Evolutionary conservation across 2,888 invertebrate genomes (phyloP).

Genomic region (Drosophila meridiana): DNA sequence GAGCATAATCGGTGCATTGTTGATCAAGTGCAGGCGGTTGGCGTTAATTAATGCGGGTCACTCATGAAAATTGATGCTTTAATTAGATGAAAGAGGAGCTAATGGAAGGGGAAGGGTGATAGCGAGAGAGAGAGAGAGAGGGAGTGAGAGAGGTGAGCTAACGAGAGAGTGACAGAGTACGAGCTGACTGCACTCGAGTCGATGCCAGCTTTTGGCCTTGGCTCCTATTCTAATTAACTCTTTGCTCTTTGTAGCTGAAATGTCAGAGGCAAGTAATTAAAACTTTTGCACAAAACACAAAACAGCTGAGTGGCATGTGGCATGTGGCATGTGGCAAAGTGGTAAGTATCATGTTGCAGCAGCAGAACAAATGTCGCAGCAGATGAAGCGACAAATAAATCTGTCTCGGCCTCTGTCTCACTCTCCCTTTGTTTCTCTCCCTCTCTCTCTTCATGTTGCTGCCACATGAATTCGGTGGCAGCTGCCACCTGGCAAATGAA

Average conservation of each 20-base stretch:
- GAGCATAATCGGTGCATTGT: slow-evolving; percentile 22
- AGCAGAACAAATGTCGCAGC: neutral
- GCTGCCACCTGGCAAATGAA: slow-evolving; percentile 18
- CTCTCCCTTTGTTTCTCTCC: neutral
- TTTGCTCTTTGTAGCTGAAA: slow-evolving; percentile 11
- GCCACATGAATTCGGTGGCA: slow-evolving; percentile 15
- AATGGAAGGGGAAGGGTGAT: neutral
- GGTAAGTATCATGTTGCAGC: slow-evolving; percentile 14
- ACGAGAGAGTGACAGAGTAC: neutral
- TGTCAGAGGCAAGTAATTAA: slow-evolving; percentile 24
- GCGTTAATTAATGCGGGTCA: slow-evolving; percentile 31
- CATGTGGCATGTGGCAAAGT: slow-evolving; percentile 9
- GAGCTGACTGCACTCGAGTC: neutral
- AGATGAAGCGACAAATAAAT: slow-evolving; percentile 9
- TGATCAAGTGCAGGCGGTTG: slow-evolving; percentile 24
- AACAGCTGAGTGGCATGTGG: slow-evolving; percentile 9
- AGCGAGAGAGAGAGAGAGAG: neutral
- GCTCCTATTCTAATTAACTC: slow-evolving; percentile 16
- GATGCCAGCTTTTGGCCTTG: slow-evolving; percentile 1
- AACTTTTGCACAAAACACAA: slow-evolving; percentile 10
- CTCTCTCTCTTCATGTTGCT: neutral
- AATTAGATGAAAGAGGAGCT: slow-evolving; percentile 25
- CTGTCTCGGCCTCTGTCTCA: neutral
- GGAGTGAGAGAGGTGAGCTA: neutral
- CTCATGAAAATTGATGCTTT: slow-evolving; percentile 13